phyloP scores from a whole-genome alignment of 1,140 invertebrate genomes.

The Goniozus legneri region DNA sequence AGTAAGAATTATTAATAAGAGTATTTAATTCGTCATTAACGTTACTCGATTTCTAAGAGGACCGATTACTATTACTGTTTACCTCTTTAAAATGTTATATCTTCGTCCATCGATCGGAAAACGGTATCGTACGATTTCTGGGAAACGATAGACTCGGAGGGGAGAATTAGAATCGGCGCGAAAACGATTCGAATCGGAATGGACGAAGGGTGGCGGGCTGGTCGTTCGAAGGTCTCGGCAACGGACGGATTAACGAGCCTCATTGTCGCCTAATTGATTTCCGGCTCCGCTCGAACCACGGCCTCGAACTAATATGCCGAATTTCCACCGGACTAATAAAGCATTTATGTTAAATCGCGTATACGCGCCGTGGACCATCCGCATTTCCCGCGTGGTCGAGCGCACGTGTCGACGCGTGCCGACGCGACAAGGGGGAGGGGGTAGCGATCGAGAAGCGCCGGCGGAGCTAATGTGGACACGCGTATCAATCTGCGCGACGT shows the following conservation, averaged over 20 bases:
- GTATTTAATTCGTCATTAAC: too few species aligned
- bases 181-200: conserved; percentile 10
- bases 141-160: too few species aligned
- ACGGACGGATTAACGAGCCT: conserved; percentile 32
- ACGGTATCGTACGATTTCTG: too few species aligned
- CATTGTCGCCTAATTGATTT: conserved; percentile 41
- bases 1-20: too few species aligned
- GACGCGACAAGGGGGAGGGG: conserved; percentile 7
- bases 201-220: conserved; percentile 15
- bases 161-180: conserved; percentile 9
- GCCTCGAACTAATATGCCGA: conserved; percentile 17
- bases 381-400: conserved; percentile 10
- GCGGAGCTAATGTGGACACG: too few species aligned
- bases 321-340: conserved; percentile 33
- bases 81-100: too few species aligned
- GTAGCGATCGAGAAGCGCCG: too few species aligned
- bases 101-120: too few species aligned
- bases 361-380: not conserved
- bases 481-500: too few species aligned
- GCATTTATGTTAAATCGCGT: conserved; percentile 28
- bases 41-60: too few species aligned
- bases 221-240: conserved; percentile 24
- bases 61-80: too few species aligned
- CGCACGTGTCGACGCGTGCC: conserved; percentile 37
- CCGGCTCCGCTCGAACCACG: conserved; percentile 17